Conservation (phyloP, 2,113 vertebrate genomes). For the Sterna hirundo region DNA sequence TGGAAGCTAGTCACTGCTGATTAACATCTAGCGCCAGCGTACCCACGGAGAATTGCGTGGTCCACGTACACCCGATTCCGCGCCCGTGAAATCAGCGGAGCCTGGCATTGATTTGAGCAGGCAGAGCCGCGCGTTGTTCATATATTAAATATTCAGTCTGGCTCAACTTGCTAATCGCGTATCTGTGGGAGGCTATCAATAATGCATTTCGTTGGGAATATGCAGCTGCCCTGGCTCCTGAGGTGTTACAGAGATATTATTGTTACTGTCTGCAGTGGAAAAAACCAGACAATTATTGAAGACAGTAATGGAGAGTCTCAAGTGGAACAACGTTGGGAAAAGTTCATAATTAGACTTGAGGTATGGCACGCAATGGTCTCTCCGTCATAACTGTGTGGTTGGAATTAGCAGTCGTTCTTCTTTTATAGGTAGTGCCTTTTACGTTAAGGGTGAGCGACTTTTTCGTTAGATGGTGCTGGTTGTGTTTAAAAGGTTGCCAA, state of each 20-base stretch:
- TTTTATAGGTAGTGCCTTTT: neutral
- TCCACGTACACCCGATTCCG: rapidly evolving
- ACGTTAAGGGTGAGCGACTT: neutral
- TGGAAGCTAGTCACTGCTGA: neutral
- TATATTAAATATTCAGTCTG: neutral
- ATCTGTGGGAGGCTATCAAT: neutral
- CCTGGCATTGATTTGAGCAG: neutral
- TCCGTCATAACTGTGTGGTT: rapidly evolving
- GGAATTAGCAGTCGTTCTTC: neutral
- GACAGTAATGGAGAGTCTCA: neutral
- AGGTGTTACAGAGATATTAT: neutral
- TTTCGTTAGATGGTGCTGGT: neutral
- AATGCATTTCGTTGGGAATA: neutral
- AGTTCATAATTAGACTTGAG: neutral
- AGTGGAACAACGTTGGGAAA: neutral
- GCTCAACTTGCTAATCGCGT: neutral
- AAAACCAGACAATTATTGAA: neutral
- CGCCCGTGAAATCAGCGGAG: neutral
- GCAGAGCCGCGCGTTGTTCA: neutral
- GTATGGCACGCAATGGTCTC: rapidly evolving
- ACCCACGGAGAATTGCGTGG: rapidly evolving
- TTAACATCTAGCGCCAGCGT: neutral
- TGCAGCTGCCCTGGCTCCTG: neutral
- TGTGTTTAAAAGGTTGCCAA: neutral
- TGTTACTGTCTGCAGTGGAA: neutral